Conservation (phyloP, 2,113 vertebrate genomes). For the Carollia perspicillata region DNA sequence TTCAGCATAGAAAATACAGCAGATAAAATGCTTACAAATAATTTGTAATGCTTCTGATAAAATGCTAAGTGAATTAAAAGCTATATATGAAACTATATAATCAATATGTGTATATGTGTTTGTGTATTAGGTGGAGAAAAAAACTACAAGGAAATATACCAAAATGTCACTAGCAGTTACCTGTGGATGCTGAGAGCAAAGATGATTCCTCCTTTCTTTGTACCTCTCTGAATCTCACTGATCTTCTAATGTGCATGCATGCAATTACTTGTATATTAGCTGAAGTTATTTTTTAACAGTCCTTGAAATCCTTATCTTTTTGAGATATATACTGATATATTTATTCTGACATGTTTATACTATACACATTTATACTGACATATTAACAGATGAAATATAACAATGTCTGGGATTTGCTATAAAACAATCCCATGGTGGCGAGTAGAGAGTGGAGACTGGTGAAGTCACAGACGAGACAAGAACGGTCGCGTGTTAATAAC, state of each 20-base stretch:
- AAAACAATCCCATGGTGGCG: not conserved
- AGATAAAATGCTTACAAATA: not conserved
- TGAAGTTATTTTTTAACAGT: not conserved
- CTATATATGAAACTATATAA: not conserved
- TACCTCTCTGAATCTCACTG: not conserved
- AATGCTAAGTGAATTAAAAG: not conserved
- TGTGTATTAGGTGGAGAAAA: not conserved
- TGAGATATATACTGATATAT: not conserved
- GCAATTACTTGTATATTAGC: not conserved
- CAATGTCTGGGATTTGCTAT: not conserved
- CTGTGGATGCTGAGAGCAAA: not conserved
- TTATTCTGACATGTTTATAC: not conserved
- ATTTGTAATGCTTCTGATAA: not conserved
- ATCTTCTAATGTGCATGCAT: not conserved
- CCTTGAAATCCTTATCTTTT: not conserved
- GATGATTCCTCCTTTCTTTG: not conserved
- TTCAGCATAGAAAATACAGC: not conserved
- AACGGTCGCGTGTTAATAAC: rapidly evolving
- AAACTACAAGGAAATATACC: not conserved
- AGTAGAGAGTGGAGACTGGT: not conserved
- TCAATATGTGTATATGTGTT: not conserved
- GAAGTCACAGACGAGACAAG: not conserved
- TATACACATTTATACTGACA: not conserved
- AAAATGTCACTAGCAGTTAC: not conserved
- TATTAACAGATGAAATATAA: not conserved